These are phyloP conservation scores for Penaeus japonicus DNA, from an alignment of 1,140 invertebrate species.

Conservation along the genomic window DNA sequence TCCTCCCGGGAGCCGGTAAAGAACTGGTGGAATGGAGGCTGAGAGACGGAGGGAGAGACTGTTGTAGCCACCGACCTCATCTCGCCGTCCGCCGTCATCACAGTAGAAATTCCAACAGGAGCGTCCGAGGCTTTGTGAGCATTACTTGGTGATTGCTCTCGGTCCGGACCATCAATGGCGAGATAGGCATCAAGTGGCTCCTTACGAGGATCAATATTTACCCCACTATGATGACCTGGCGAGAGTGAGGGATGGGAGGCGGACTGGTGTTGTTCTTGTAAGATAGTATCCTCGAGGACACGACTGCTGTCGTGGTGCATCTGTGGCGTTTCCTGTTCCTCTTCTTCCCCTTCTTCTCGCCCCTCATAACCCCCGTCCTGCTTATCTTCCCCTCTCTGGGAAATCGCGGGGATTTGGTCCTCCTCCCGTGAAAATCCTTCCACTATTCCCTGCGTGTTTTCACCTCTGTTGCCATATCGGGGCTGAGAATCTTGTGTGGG, in stretches of 20 bases:
- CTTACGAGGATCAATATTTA: constrained; percentile 10
- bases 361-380: too few species aligned
- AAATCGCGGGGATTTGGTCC: constrained; percentile 39
- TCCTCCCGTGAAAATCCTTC: constrained; percentile 25
- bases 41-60: neutral
- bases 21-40: neutral
- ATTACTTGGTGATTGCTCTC: constrained; percentile 17
- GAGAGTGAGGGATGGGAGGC: neutral
- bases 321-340: too few species aligned
- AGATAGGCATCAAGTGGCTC: neutral
- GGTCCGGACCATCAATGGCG: neutral
- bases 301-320: too few species aligned
- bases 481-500: neutral
- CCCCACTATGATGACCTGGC: neutral
- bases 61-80: neutral
- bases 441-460: constrained; percentile 4
- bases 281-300: too few species aligned
- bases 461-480: constrained; percentile 8
- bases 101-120: neutral
- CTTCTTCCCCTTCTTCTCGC: too few species aligned
- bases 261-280: too few species aligned
- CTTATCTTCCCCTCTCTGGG: constrained; percentile 32
- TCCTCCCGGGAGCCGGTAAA: neutral
- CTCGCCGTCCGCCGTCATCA: neutral
- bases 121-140: neutral